Conservation (phyloP, 2,113 vertebrate genomes). For the Poecilia latipinna region DNA sequence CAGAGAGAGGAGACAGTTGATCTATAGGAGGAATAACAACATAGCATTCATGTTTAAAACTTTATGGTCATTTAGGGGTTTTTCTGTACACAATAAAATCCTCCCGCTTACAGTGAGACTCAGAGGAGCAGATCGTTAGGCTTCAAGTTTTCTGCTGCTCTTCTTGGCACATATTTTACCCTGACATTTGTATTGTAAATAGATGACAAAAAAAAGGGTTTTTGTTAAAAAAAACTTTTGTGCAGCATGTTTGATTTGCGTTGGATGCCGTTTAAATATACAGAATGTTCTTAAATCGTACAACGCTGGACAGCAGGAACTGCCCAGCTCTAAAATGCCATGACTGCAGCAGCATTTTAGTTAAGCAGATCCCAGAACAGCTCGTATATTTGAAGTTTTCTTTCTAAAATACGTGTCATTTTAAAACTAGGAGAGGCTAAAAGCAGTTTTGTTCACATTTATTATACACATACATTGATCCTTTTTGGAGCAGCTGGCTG, state of each 20-base stretch:
- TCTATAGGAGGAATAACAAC: constrained; percentile 36
- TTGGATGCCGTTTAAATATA: constrained; percentile 14
- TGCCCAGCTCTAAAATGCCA: constrained; percentile 47
- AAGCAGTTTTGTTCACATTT: not conserved
- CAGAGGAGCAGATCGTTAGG: constrained; percentile 2
- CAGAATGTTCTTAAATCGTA: constrained; percentile 5
- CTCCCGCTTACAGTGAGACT: constrained; percentile 2
- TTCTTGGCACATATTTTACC: constrained; percentile 9
- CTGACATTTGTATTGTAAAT: constrained; percentile 47
- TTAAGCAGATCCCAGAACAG: constrained; percentile 5
- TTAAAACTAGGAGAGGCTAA: not conserved
- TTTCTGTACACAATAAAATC: constrained; percentile 15
- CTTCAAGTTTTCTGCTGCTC: constrained; percentile 3
- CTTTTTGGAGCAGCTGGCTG: not conserved
- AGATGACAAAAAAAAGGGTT: not conserved
- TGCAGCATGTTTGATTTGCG: constrained; percentile 28
- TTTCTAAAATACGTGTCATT: not conserved
- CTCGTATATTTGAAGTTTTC: constrained; percentile 9
- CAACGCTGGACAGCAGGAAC: constrained; percentile 44
- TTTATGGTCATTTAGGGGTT: constrained; percentile 11
- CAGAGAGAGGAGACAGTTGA: constrained; percentile 3
- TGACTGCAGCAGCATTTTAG: constrained; percentile 59
- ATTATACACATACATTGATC: constrained; percentile 1
- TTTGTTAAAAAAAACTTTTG: not conserved
- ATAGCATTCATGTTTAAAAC: constrained; percentile 58